phyloP scores from a whole-genome alignment of 2,113 vertebrate genomes.

The Podarcis cretensis region DNA sequence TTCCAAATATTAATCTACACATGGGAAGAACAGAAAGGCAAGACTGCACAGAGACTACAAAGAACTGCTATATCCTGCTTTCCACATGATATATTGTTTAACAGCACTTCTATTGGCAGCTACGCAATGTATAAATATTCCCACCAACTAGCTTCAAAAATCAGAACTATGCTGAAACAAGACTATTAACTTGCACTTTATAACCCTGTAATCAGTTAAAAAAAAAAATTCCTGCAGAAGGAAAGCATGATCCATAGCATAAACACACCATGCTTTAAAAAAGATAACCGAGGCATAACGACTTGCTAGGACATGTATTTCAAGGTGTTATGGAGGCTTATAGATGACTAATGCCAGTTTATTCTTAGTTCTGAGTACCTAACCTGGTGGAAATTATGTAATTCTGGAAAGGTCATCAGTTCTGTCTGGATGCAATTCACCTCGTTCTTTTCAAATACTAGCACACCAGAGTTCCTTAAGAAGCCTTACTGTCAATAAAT shows the following conservation, averaged over 20 bases:
- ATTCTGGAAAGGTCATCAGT: slow-evolving; percentile 46
- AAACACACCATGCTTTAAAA: slow-evolving; percentile 33
- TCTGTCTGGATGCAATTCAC: slow-evolving; percentile 13
- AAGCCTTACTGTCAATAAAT: slow-evolving; percentile 49
- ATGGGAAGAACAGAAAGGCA: not conserved
- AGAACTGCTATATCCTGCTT: not conserved
- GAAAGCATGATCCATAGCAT: not conserved
- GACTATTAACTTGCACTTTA: not conserved
- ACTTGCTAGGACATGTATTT: slow-evolving; percentile 18
- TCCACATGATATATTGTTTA: not conserved
- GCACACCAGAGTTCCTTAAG: not conserved
- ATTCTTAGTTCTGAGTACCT: slow-evolving; percentile 1
- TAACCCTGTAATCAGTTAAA: too few species aligned
- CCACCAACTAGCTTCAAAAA: slow-evolving; percentile 1
- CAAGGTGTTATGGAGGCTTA: slow-evolving; percentile 37
- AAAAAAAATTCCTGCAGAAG: not conserved
- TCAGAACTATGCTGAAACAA: not conserved
- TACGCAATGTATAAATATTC: not conserved
- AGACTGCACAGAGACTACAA: not conserved
- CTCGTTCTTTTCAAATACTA: not conserved
- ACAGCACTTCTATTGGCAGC: not conserved
- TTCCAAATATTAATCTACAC: not conserved
- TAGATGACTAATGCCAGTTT: slow-evolving; percentile 35
- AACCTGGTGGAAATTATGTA: slow-evolving; percentile 38
- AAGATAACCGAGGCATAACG: slow-evolving; percentile 12